Base-by-base conservation (phyloP, 2,113 vertebrate genomes). In the Ibidorhyncha struthersii region DNA sequence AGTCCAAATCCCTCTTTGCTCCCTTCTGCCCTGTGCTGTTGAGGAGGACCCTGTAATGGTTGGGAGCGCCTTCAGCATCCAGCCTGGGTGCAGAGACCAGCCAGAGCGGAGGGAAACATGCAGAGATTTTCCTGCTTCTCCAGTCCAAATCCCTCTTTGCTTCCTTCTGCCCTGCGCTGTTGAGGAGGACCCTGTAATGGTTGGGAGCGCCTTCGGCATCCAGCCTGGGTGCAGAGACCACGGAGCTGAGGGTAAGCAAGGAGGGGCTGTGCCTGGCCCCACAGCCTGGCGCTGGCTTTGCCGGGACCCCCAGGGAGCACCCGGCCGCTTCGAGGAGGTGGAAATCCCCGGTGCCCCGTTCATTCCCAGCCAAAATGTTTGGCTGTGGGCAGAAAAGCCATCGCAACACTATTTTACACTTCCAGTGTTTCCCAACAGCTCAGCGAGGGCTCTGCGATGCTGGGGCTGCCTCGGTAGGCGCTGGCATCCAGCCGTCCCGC, bases 381-480 rank as follows among this genome's bases (percentile, higher is more conserved):
- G 36, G 32, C 10, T 3, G 0, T 2, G 70, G 67, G 22, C 61
- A 78, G 47, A 52, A 56, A 40, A 36, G 52, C 41, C 53, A 6
- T 4, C 8, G 1, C 0, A 43, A 56, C 34, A 43, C 11, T 27
- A 1, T 73, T 69, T 34, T 7, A 41, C 45, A 5, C 41, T 21
- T 36, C 5, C 41, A 1, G 45, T 8, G 13, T 36, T 49, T 55
- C 70, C 56, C 63, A 80, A 67, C 47, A 73, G 67, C 73, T 38
- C 45, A 13, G 47, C 1, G 1, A 29, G 47, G 45, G n/a, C 14
- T 34, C 29, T 0, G 0, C 1, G 4, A 15, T 26, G 38, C 67
- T 10, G 34, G 41, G 43, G 55, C 18, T 74, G 79, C 73, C n/a
- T 29, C 2, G 0, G 29, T 1, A 7, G 73, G 49, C 0, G 2